Evolutionary conservation across 2,888 invertebrate genomes (phyloP), one percentile per base, ranked within the genome.

Genomic region (Xylota sylvarum): DNA sequence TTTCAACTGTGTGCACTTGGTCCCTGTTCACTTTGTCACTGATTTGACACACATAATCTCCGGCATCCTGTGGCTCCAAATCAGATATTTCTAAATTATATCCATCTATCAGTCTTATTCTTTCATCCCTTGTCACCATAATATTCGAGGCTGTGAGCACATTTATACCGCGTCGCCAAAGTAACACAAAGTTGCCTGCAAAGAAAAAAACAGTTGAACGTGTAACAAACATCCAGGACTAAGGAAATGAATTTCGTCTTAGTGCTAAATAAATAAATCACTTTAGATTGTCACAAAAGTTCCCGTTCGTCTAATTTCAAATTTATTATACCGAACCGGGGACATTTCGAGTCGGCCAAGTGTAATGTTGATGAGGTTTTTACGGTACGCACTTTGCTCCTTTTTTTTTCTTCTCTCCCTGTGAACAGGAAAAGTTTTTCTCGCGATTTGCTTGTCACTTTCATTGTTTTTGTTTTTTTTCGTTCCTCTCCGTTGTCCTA

Each of bases 41-140:
- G 88, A 96, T 95, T 93, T 96, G 96, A 91, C 96, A 96, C 14
- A 96, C 95, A 93, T 96, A 96, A 93, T 96, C 95, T 4, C 95
- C 95, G 80, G 93, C 93, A 90, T 93, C 96, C 93, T 95, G 95
- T 1, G 95, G 95, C 73, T 95, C 94, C 35, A 96, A 94, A 89
- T 95, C 95, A 50, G 95, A 94, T 90, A 96, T 95, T 92, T 96
- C 95, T 88, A 96, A 93, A 90, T 95, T 95, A 91, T 95, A 95
- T 5, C 95, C 95, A 89, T 95, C 95, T 70, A 95, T 95, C 88
- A 96, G 94, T 23, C 95, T 93, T 93, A 96, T 94, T 89, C 96
- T 91, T 88, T 95, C 94, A 90, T 96, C 96, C 67, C 95, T 92
- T 69, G 95, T 95, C 89, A 96, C 95, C 95, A 95, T 96, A 52